These are phyloP conservation scores for Eristalis arbustorum DNA, from an alignment of 2,888 invertebrate species.

Conservation along the genomic window DNA sequence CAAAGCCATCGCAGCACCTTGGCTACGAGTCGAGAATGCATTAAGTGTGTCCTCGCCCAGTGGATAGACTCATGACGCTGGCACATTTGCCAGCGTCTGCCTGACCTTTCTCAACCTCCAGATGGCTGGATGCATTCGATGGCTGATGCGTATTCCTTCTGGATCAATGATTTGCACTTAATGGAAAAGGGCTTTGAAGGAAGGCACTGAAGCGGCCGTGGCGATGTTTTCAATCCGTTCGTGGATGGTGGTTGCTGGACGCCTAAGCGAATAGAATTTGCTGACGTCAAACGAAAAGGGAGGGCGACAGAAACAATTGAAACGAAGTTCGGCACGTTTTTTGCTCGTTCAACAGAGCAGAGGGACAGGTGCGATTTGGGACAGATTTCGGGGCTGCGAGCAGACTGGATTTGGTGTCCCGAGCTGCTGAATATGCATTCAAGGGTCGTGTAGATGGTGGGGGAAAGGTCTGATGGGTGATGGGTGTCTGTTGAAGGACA, in stretches of 20 bases:
- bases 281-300: neutral
- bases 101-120: neutral
- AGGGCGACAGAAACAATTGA: neutral
- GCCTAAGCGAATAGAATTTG: neutral
- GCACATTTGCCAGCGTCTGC: neutral
- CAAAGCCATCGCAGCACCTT: neutral
- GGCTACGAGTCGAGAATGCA: neutral
- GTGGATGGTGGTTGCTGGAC: neutral
- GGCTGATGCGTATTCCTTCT: neutral
- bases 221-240: neutral
- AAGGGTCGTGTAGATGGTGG: neutral
- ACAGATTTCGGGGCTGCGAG: neutral
- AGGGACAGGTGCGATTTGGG: neutral
- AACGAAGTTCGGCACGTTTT: neutral
- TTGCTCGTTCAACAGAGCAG: neutral
- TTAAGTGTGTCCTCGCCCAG: neutral
- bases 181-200: neutral
- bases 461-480: neutral
- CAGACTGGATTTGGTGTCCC: neutral
- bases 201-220: neutral
- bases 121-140: neutral
- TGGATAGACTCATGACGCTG: neutral
- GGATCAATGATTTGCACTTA: neutral
- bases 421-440: neutral
- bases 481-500: too few species aligned